Conservation (phyloP, 2,113 vertebrate species). For the Chloebia gouldiae region DNA sequence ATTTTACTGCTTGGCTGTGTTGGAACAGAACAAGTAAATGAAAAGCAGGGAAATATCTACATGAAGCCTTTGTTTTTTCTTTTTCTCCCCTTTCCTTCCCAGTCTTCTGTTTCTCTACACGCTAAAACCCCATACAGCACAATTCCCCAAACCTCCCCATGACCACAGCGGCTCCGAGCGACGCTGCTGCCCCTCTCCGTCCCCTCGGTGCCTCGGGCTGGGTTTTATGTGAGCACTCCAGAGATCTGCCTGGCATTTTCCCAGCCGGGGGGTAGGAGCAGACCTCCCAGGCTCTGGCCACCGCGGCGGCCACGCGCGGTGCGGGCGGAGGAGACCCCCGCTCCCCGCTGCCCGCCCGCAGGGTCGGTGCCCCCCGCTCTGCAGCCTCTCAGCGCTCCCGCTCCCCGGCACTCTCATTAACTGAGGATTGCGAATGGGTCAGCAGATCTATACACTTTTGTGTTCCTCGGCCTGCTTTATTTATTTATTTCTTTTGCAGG, state of each 20-base stretch:
- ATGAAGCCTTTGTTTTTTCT: background rate
- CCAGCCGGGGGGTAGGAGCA: background rate
- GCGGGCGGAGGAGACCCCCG: background rate
- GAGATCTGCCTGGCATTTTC: background rate
- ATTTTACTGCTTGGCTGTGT: background rate
- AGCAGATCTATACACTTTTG: conserved; percentile 34
- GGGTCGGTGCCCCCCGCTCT: background rate
- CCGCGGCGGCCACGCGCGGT: background rate
- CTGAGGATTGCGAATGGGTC: conserved; percentile 38
- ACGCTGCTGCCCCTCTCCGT: fast-evolving
- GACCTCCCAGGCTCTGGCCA: background rate
- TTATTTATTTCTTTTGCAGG: conserved; percentile 13
- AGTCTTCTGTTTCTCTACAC: background rate
- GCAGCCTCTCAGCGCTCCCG: background rate
- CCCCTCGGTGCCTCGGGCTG: fast-evolving
- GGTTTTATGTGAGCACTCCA: fast-evolving
- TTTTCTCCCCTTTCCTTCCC: fast-evolving
- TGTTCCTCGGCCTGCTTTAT: conserved; percentile 13
- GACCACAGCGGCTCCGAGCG: fast-evolving
- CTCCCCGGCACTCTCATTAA: conserved; percentile 20
- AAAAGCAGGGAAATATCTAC: background rate
- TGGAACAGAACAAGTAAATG: background rate
- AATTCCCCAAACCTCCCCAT: fast-evolving
- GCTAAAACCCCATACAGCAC: fast-evolving
- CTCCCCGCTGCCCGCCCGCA: background rate